Percentiles rank a stretch among this genome's conserved stretches.
Conservation (phyloP, 2,113 vertebrate genomes). For the Microcebus ravelobensis region DNA sequence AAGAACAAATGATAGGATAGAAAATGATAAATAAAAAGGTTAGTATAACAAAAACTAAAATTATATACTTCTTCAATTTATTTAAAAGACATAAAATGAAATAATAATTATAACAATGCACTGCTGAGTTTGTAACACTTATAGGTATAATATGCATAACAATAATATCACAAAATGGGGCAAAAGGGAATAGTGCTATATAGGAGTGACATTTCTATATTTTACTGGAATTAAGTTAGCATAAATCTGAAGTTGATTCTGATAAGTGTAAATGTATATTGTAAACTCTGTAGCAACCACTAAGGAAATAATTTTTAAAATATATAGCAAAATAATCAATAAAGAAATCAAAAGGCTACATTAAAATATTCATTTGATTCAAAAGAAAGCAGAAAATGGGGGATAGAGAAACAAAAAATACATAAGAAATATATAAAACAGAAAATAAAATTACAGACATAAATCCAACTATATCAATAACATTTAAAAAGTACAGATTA, state of each 20-base stretch:
- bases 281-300: neutral
- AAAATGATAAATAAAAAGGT: neutral
- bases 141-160: neutral
- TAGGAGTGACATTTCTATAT: neutral
- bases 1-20: neutral
- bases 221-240: neutral
- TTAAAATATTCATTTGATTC: neutral
- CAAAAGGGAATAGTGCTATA: neutral
- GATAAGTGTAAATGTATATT: neutral
- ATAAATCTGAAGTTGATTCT: neutral
- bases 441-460: neutral
- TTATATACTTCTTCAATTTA: neutral
- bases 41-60: neutral
- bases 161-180: neutral
- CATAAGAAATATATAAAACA: neutral
- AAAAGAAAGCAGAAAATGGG: neutral
- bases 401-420: neutral
- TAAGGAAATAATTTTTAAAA: neutral
- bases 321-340: neutral
- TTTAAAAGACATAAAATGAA: neutral
- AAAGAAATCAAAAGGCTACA: neutral
- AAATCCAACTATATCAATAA: neutral
- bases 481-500: neutral
- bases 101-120: neutral
- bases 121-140: neutral